Percentiles rank a stretch among this genome's conserved stretches.
Conservation (phyloP, 2,113 vertebrate species). For the Thamnophis sirtalis region DNA sequence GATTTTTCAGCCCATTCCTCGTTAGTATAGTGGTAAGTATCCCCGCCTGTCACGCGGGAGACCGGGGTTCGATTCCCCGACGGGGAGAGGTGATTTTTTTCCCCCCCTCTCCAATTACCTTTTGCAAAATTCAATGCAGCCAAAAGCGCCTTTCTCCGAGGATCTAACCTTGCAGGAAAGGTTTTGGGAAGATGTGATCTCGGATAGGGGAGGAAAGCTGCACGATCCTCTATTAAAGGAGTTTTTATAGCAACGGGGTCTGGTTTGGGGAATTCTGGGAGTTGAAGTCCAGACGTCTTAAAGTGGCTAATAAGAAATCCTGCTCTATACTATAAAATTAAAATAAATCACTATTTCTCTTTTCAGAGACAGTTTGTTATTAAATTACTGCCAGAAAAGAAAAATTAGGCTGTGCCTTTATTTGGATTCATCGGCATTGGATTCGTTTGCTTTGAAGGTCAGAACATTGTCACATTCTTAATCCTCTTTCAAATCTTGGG, state of each 20-base stretch:
- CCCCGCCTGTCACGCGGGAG: conserved; percentile 59
- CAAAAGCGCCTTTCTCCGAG: background rate
- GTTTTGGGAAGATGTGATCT: background rate
- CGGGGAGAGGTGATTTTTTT: background rate
- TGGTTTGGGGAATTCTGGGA: background rate
- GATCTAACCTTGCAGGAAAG: background rate
- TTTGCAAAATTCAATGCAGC: background rate
- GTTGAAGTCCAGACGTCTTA: background rate
- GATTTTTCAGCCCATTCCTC: rapidly evolving
- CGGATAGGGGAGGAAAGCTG: background rate
- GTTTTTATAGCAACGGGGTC: background rate
- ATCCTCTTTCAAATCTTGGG: background rate
- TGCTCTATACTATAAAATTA: background rate
- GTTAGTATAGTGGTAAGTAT: conserved; percentile 60
- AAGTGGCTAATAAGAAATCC: background rate
- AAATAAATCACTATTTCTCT: too few relatives aligned
- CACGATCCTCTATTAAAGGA: too few relatives aligned
- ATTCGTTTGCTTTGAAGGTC: background rate
- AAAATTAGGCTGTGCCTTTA: background rate
- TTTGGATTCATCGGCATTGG: too few relatives aligned
- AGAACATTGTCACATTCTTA: background rate
- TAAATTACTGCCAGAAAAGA: too few relatives aligned
- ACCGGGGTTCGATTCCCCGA: conserved; percentile 19
- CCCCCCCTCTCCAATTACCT: background rate
- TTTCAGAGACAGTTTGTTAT: background rate